phyloP scores from a whole-genome alignment of 2,797 vertebrate genomes.

The Microctenopoma steveboyesi region DNA sequence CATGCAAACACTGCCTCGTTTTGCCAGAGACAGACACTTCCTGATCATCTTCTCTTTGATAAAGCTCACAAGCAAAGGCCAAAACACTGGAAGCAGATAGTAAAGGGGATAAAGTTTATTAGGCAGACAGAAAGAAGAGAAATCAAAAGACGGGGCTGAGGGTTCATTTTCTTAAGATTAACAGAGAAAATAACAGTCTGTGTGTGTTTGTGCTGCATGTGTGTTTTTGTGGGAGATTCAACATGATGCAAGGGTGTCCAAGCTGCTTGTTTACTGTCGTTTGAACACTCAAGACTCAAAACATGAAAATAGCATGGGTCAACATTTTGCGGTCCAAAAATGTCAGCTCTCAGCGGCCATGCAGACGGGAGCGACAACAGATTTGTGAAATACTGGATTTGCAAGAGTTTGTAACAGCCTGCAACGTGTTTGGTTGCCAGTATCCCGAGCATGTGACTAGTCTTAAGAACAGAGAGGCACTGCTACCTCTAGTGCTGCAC shows the following conservation, averaged over 20 bases:
- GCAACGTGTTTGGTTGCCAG: constrained; percentile 42
- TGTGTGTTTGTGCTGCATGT: constrained; percentile 5
- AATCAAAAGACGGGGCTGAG: constrained; percentile 40
- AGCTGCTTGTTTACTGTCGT: constrained; percentile 56
- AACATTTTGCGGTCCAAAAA: constrained; percentile 8
- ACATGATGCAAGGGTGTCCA: constrained; percentile 66
- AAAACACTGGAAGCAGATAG: constrained; percentile 54
- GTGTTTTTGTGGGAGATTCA: constrained; percentile 18
- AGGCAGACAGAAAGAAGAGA: constrained; percentile 29
- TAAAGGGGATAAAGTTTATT: constrained; percentile 31
- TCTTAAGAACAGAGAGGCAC: constrained; percentile 44
- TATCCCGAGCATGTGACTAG: constrained; percentile 55
- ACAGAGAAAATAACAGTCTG: constrained; percentile 28
- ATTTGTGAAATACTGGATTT: constrained; percentile 39
- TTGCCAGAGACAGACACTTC: constrained; percentile 46
- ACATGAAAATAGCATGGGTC: constrained; percentile 45
- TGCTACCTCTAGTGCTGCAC: constrained; percentile 38
- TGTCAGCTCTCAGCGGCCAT: not conserved
- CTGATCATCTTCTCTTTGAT: constrained; percentile 59
- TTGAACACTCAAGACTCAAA: constrained; percentile 7
- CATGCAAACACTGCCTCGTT: constrained; percentile 49
- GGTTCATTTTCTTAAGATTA: constrained; percentile 46
- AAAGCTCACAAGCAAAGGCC: constrained; percentile 59
- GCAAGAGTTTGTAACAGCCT: constrained; percentile 40
- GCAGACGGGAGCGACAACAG: constrained; percentile 19